phyloP scores from a whole-genome alignment of 2,797 vertebrate species.

The Hippocampus kuda region DNA sequence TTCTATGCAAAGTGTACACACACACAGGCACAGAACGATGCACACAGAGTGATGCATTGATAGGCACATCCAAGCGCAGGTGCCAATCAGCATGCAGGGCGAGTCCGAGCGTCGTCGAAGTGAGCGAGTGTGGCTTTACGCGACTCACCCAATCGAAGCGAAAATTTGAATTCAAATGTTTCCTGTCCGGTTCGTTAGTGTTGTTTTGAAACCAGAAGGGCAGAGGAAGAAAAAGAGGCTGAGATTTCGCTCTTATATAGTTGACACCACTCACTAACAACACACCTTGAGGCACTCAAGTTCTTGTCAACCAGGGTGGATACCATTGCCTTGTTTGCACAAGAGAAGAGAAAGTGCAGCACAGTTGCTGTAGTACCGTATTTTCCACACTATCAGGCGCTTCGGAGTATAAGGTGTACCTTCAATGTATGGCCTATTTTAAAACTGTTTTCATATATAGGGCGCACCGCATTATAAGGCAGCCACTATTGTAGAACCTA shows the following conservation, averaged over 20 bases:
- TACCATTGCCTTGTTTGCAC: neutral
- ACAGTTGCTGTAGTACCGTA: neutral
- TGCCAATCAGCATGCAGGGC: conserved; percentile 60
- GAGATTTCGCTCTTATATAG: neutral
- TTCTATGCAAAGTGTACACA: conserved; percentile 50
- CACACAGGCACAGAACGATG: neutral
- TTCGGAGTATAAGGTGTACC: too few relatives aligned
- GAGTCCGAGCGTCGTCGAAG: conserved; percentile 49
- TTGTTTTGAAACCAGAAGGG: neutral
- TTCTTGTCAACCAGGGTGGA: conserved; percentile 2
- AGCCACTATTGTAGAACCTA: too few relatives aligned
- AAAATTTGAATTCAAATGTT: neutral
- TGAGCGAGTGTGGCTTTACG: conserved; percentile 46
- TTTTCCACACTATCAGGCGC: too few relatives aligned
- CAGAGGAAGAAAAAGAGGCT: neutral
- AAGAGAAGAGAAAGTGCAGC: neutral
- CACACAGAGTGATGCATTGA: conserved; percentile 52
- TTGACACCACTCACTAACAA: neutral
- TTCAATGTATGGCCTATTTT: too few relatives aligned
- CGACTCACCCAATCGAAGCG: neutral
- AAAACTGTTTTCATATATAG: too few relatives aligned
- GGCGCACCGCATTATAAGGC: too few relatives aligned
- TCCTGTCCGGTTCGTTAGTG: neutral
- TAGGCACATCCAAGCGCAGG: conserved; percentile 54
- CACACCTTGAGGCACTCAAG: neutral